Percentiles rank a stretch among this genome's conserved stretches.
phyloP scores from a whole-genome alignment of 2,888 invertebrate species.

The Fragum whitleyi region DNA sequence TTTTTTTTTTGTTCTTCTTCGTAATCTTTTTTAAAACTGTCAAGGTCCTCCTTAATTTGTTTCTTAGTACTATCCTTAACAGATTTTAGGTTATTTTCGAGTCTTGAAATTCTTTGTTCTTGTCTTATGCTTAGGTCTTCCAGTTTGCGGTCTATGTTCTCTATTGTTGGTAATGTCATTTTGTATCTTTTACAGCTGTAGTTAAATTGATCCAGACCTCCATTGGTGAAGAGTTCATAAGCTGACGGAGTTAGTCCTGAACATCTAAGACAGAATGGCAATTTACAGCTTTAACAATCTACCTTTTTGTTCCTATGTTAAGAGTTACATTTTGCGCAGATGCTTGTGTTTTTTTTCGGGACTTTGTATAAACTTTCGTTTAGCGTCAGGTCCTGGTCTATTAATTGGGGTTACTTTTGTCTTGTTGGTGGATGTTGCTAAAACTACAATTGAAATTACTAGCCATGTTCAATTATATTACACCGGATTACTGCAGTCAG shows the following conservation, averaged over 20 bases:
- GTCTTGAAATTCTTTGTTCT: neutral
- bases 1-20: too few species aligned
- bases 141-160: neutral
- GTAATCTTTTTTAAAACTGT: too few species aligned
- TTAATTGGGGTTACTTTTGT: too few species aligned
- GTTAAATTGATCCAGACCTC: neutral
- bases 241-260: neutral
- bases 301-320: neutral
- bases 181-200: conserved; percentile 5
- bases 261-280: neutral
- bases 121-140: neutral
- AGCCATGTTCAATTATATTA: too few species aligned
- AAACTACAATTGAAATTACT: too few species aligned
- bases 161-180: neutral
- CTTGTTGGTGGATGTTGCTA: too few species aligned
- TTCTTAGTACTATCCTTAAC: neutral
- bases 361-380: neutral
- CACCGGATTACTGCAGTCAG: too few species aligned
- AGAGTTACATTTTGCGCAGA: neutral
- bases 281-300: neutral
- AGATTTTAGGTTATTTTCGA: neutral
- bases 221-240: neutral
- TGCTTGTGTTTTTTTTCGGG: neutral
- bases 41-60: neutral
- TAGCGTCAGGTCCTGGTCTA: neutral